Evolutionary conservation across 2,113 vertebrate genomes (phyloP), one percentile per base, ranked within the genome.

Genomic region (Rissa tridactyla): DNA sequence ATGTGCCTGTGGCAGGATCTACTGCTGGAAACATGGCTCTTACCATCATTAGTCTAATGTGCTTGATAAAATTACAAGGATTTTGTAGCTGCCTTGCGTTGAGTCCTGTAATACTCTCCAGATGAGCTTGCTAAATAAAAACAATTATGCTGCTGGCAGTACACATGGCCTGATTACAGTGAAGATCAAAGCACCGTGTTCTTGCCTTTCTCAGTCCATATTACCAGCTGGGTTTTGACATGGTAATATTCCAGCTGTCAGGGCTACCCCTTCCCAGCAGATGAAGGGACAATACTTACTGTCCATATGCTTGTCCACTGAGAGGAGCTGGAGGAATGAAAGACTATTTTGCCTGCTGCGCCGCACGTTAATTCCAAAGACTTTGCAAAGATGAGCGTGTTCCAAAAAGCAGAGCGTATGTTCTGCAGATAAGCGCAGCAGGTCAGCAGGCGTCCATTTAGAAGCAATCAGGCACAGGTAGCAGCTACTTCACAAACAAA

Each of bases 61-160:
- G 34, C 65, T 76, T 85, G 86, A 94, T 61, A 79, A 93, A 95
- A 94, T 84, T 65, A 79, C 30, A 69, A 36, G 81, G 94, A 94
- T 85, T 89, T 91, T 79, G 75, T 65, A 93, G 70, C 75, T 95
- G 93, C 66, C 62, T 76, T 89, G 34, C 18, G 13, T 14, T 46
- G 73, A 96, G 36, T n/a, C 51, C 72, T 82, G 4, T 52, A 91
- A 92, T 34, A 61, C 19, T 68, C 52, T 82, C 83, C 91, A 94
- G 86, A 91, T 2, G 13, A 89, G 88, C 60, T 15, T 23, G 23
- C 72, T 85, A 89, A 93, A 92, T 65, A 80, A 93, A 91, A 93
- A 40, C 83, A 80, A 82, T 57, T 47, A 71, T 25, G 72, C 60
- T 92, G 51, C 82, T 81, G 79, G 75, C 62, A 68, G 61, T 40